Base-by-base conservation (phyloP, 2,888 invertebrate genomes). In the Patella ulyssiponensis region DNA sequence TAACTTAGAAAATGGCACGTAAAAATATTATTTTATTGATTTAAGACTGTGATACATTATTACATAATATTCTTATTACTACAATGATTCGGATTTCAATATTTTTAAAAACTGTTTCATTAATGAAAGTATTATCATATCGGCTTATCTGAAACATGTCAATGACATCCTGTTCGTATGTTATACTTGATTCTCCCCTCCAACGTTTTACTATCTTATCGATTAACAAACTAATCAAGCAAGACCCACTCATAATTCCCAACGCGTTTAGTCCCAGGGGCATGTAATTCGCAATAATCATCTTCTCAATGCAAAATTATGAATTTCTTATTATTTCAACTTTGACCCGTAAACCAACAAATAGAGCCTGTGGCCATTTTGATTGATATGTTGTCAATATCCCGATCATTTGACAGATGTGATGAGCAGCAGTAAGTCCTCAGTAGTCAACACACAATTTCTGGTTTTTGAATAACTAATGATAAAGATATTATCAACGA, bases 251-350 rank as follows among this genome's bases (percentile, higher is more conserved):
- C 23, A 64, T 23, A 23, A 64, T 64, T 64, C 64, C 23, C 64
- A 23, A 23, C 64, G 23, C 20, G 17, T 23, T 9, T 64, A 23
- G 64, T 44, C 64, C 23, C 23, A 64, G 20, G 23, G 64, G 64
- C 64, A 64, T 64, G 64, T 64, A 23, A 64, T 64, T 64, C 64
- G 20, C 64, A 64, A 20, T 64, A 20, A 64, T 64, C 64, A 64
- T 23, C 20, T 23, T n/a, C 23, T 64, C 23, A 20, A 64, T 11
- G 64, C 64, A 20, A 23, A 64, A 64, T 44, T 64, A 64, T 64
- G 64, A 64, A 64, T 64, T 20, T 64, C 64, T 64, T 64, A 64
- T 64, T 64, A 64, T 64, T 64, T 64, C 64, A 64, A 64, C 64
- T 64, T 64, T 64, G 64, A 64, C 64, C 64, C 64, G 64, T 23